Conservation (phyloP, 2,888 invertebrate genomes). For the Orthosia incerta region DNA sequence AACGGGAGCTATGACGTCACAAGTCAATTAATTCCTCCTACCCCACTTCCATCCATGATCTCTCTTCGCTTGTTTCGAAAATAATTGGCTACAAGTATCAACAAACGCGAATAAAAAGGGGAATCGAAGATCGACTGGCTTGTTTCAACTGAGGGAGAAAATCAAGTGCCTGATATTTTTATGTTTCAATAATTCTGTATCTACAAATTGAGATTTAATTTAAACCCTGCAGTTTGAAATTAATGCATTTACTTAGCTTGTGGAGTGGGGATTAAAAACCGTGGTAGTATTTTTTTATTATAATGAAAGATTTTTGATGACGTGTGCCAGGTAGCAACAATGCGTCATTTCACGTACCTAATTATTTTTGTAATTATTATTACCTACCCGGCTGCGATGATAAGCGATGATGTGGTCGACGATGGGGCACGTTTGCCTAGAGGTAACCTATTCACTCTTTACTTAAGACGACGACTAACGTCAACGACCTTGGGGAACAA, state of each 20-base stretch:
- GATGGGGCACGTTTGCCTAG: no score
- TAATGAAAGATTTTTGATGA: no score
- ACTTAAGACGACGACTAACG: no score
- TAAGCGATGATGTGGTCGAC: no score
- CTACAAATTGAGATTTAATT: slow-evolving; percentile 4
- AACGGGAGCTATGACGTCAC: slow-evolving; percentile 42
- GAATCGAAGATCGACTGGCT: slow-evolving; percentile 18
- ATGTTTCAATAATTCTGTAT: slow-evolving; percentile 3
- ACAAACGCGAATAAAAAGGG: slow-evolving; percentile 37
- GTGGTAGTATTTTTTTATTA: neutral
- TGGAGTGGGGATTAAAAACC: neutral
- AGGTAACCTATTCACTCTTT: no score
- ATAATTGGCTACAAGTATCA: slow-evolving; percentile 45
- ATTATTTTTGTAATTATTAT: no score
- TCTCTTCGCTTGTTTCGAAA: slow-evolving; percentile 39
- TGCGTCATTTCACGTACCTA: no score
- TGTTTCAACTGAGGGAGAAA: slow-evolving; percentile 26
- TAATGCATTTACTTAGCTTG: neutral
- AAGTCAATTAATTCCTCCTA: slow-evolving; percentile 54
- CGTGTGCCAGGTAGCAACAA: no score
- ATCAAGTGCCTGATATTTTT: slow-evolving; percentile 22
- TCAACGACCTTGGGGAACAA: no score
- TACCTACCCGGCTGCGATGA: no score
- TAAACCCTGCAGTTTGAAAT: neutral
- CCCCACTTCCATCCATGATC: slow-evolving; percentile 13